phyloP scores from a whole-genome alignment of 1,140 invertebrate genomes.

The Micrasema minimum region DNA sequence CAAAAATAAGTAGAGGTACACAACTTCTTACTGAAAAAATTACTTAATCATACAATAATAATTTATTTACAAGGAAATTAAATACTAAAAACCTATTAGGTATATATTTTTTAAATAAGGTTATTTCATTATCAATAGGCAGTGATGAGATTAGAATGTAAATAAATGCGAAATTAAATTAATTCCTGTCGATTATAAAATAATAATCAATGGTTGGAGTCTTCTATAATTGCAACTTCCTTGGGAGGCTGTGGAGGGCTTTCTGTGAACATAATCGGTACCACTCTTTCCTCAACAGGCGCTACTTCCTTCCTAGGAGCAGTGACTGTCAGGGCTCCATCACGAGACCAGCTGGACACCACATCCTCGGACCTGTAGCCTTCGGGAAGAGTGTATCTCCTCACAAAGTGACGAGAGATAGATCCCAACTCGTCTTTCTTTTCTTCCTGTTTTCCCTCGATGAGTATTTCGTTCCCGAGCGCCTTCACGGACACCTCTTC shows the following conservation, averaged over 20 bases:
- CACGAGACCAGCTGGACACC: constrained; percentile 75
- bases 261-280: constrained; percentile 60
- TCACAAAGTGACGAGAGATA: constrained; percentile 77
- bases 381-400: constrained; percentile 76
- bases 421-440: constrained; percentile 79
- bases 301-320: constrained; percentile 65
- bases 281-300: constrained; percentile 57
- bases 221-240: neutral
- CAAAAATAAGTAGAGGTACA: no score
- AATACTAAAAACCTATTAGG: no score
- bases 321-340: constrained; percentile 76
- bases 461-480: constrained; percentile 74
- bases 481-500: constrained; percentile 87
- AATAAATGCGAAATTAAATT: no score
- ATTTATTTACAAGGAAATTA: no score
- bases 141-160: no score
- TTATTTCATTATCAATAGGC: no score
- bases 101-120: no score
- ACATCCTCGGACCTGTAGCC: constrained; percentile 73
- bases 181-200: no score
- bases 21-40: no score
- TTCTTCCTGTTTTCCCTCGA: constrained; percentile 82
- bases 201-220: no score
- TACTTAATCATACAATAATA: no score
- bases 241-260: neutral